These are phyloP conservation scores for Megastigmus dorsalis DNA, from an alignment of 2,888 invertebrate genomes.

Conservation along the genomic window DNA sequence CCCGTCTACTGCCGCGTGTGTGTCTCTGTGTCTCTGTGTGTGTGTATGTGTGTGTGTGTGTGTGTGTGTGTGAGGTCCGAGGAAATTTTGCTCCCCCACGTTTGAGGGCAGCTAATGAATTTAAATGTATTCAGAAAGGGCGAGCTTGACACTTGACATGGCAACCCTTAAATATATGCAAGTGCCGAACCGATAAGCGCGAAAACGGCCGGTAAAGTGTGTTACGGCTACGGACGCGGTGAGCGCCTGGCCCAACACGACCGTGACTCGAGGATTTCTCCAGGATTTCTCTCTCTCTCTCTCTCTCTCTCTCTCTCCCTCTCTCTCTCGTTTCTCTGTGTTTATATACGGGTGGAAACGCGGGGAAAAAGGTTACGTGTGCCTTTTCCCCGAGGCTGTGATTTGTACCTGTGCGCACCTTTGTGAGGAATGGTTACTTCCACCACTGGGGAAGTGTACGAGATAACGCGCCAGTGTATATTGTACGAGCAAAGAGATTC, in stretches of 20 bases:
- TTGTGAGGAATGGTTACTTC: not conserved
- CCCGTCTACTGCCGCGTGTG: too few species aligned
- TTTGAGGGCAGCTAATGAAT: constrained; percentile 69
- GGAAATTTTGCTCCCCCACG: too few species aligned
- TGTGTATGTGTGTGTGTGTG: too few species aligned
- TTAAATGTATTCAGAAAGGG: constrained; percentile 73
- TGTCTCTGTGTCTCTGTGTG: too few species aligned
- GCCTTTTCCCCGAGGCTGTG: too few species aligned
- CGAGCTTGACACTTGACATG: constrained; percentile 71
- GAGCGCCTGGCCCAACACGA: constrained; percentile 55
- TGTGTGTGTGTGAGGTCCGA: too few species aligned
- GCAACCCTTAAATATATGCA: constrained; percentile 73
- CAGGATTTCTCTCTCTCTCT: too few species aligned
- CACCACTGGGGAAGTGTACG: not conserved
- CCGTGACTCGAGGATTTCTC: constrained; percentile 61
- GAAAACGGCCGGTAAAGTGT: constrained; percentile 66
- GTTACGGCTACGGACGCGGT: constrained; percentile 59
- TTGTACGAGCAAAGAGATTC: not conserved
- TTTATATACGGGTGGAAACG: too few species aligned
- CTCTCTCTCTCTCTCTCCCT: too few species aligned
- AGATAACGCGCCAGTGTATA: not conserved
- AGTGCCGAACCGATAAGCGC: constrained; percentile 66
- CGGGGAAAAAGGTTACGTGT: not conserved
- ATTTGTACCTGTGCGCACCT: not conserved
- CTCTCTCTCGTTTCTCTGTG: too few species aligned